Percentiles rank a stretch among this genome's conserved stretches.
phyloP scores from a whole-genome alignment of 2,797 vertebrate species.

The Urocyon cinereoargenteus region DNA sequence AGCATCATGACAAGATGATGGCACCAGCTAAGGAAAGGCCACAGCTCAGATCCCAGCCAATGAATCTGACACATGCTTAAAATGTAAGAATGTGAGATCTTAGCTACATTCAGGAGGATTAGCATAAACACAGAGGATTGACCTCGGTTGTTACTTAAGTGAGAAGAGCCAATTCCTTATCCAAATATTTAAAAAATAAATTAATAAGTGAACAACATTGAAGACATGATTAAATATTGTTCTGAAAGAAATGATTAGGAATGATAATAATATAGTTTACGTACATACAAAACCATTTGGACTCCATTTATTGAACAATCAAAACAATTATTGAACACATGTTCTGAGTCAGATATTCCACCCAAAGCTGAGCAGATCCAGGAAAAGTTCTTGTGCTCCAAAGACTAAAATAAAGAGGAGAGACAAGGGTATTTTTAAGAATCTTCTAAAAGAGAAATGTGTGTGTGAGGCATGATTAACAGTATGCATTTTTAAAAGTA shows the following conservation, averaged over 20 bases:
- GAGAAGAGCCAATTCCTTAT: not conserved
- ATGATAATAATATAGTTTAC: not conserved
- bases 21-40: not conserved
- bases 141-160: not conserved
- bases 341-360: not conserved
- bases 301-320: not conserved
- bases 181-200: not conserved
- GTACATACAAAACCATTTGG: not conserved
- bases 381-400: not conserved
- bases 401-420: not conserved
- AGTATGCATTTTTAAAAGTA: not conserved
- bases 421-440: not conserved
- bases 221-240: not conserved
- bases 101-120: not conserved
- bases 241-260: slow-evolving; percentile 17
- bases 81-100: not conserved
- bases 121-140: not conserved
- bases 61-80: not conserved
- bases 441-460: not conserved
- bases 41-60: not conserved
- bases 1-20: not conserved
- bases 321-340: not conserved
- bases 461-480: not conserved
- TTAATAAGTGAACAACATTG: slow-evolving; percentile 11
- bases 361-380: not conserved